Percentiles rank a stretch among this genome's conserved stretches.
Conservation (phyloP, 2,113 vertebrate genomes). For the Indri indri region DNA sequence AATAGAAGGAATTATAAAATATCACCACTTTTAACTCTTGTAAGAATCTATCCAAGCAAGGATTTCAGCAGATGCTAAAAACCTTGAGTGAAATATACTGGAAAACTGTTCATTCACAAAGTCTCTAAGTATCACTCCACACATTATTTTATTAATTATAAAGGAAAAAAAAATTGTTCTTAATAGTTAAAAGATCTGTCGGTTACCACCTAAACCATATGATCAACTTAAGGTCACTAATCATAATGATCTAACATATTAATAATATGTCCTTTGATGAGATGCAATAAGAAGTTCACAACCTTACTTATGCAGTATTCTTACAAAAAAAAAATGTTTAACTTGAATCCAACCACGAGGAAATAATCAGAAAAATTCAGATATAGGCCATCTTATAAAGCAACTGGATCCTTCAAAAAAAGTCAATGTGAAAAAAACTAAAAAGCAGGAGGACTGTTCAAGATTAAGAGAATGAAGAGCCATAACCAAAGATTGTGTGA, state of each 20-base stretch:
- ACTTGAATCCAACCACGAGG: background rate
- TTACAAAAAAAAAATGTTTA: conserved; percentile 1
- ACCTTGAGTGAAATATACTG: background rate
- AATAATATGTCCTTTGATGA: background rate
- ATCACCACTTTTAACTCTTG: background rate
- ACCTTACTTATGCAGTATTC: background rate
- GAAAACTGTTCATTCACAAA: background rate
- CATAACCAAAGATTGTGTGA: background rate
- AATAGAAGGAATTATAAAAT: background rate
- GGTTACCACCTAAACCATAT: background rate
- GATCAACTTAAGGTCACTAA: background rate
- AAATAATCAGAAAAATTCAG: background rate
- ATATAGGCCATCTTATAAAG: background rate
- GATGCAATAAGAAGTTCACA: background rate
- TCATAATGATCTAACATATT: background rate
- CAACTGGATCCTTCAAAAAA: background rate
- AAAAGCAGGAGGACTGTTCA: background rate
- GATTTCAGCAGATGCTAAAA: background rate
- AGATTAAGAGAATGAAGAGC: background rate
- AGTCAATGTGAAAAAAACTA: background rate
- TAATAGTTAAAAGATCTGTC: background rate
- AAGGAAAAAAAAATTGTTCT: background rate
- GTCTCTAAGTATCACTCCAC: background rate
- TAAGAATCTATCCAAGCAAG: background rate
- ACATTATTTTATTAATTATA: conserved; percentile 24